Percentiles rank a stretch among this genome's conserved stretches.
These are phyloP conservation scores for Astropecten irregularis DNA, from an alignment of 53 echinoderm and acorn worm genomes.

Conservation along the genomic window DNA sequence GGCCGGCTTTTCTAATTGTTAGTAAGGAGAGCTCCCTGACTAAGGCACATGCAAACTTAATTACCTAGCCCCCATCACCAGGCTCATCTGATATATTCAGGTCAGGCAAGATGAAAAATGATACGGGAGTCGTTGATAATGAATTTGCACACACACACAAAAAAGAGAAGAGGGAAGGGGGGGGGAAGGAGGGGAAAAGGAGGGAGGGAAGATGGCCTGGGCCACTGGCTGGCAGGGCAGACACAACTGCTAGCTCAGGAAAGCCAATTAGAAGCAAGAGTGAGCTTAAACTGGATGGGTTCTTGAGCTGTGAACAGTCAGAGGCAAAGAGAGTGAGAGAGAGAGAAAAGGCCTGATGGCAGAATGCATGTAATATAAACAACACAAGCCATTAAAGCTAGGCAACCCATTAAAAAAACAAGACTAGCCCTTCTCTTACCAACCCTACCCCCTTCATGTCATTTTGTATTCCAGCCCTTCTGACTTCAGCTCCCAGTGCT, in stretches of 20 bases:
- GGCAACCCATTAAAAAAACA: conserved; percentile 21
- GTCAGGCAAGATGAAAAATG: conserved; percentile 64
- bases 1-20: conserved; percentile 32
- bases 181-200: background rate
- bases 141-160: conserved; percentile 56
- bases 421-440: background rate
- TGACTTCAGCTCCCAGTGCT: background rate
- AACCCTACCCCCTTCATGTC: background rate
- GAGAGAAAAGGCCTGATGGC: conserved; percentile 13
- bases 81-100: conserved; percentile 46
- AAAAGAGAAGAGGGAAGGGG: background rate
- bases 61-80: conserved; percentile 44
- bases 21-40: conserved; percentile 28
- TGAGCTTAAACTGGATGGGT: background rate
- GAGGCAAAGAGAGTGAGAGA: background rate
- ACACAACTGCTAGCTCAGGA: conserved; percentile 28
- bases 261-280: conserved; percentile 48
- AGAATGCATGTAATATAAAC: conserved; percentile 50
- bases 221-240: conserved; percentile 17
- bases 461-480: background rate
- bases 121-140: conserved; percentile 60
- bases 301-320: conserved; percentile 3
- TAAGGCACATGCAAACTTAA: conserved; percentile 50
- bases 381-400: conserved; percentile 23
- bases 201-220: background rate